These are phyloP conservation scores for Champsocephalus gunnari DNA, from an alignment of 2,797 vertebrate species.

Conservation along the genomic window DNA sequence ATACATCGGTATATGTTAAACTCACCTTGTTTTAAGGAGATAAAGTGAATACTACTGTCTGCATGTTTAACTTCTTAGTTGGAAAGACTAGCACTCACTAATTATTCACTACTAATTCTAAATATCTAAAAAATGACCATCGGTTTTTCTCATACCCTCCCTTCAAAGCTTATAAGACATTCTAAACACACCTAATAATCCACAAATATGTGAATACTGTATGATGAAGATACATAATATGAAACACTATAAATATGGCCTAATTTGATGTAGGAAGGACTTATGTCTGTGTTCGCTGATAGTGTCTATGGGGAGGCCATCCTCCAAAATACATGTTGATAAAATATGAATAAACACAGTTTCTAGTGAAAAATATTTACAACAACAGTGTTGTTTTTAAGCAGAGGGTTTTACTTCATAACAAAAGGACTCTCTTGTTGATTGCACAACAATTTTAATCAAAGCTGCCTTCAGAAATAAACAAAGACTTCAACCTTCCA, in stretches of 20 bases:
- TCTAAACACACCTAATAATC: neutral
- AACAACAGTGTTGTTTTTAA: neutral
- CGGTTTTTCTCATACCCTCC: neutral
- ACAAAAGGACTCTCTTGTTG: neutral
- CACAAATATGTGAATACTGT: neutral
- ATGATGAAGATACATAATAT: neutral
- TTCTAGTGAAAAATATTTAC: neutral
- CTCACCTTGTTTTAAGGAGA: neutral
- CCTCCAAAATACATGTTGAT: neutral
- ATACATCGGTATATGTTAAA: neutral
- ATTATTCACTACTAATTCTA: neutral
- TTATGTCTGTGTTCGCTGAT: neutral
- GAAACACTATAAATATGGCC: neutral
- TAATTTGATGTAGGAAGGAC: neutral
- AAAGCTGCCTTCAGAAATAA: conserved; percentile 2
- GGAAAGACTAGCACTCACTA: neutral
- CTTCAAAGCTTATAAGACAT: neutral
- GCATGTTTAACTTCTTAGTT: neutral
- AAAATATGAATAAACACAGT: neutral
- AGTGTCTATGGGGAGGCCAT: neutral
- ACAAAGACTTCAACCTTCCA: neutral
- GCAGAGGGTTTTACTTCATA: neutral
- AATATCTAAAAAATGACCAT: neutral
- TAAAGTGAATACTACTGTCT: neutral
- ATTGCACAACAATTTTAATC: neutral